Conservation (phyloP, 1,140 invertebrate species). For the roundworm (Caenorhabditis elegans) region DNA sequence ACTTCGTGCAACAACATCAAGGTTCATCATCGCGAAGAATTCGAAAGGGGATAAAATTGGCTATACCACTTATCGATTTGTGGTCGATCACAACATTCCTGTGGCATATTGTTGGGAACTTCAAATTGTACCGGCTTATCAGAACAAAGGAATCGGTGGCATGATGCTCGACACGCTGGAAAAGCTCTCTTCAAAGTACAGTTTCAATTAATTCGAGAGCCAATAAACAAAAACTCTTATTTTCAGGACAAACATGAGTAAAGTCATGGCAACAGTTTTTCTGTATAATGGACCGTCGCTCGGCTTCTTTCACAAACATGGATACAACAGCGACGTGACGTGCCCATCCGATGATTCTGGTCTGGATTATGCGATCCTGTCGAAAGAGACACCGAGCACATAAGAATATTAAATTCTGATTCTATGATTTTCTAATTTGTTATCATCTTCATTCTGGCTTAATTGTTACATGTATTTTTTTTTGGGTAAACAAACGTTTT, state of each 20-base stretch:
- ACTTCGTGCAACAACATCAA: conserved; percentile 50
- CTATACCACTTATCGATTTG: conserved; percentile 52
- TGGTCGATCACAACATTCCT: conserved; percentile 39
- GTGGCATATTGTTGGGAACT: conserved; percentile 50
- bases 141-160: conserved; percentile 52
- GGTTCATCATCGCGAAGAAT: conserved; percentile 51
- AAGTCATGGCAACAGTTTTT: conserved; percentile 58
- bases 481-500: too few relatives aligned
- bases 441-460: too few relatives aligned
- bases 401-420: too few relatives aligned
- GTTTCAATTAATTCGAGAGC: too few relatives aligned
- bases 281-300: conserved; percentile 52
- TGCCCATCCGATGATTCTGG: conserved; percentile 33
- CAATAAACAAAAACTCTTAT: too few relatives aligned
- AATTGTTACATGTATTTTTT: too few relatives aligned
- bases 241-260: conserved; percentile 51
- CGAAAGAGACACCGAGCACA: neutral
- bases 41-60: conserved; percentile 43
- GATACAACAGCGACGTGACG: conserved; percentile 44
- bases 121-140: conserved; percentile 53
- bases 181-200: conserved; percentile 22
- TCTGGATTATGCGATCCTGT: conserved; percentile 38
- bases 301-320: conserved; percentile 56
- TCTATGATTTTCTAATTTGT: too few relatives aligned
- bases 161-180: conserved; percentile 49